These are phyloP conservation scores for Tridacna crocea DNA, from an alignment of 2,888 invertebrate genomes.

Conservation along the genomic window DNA sequence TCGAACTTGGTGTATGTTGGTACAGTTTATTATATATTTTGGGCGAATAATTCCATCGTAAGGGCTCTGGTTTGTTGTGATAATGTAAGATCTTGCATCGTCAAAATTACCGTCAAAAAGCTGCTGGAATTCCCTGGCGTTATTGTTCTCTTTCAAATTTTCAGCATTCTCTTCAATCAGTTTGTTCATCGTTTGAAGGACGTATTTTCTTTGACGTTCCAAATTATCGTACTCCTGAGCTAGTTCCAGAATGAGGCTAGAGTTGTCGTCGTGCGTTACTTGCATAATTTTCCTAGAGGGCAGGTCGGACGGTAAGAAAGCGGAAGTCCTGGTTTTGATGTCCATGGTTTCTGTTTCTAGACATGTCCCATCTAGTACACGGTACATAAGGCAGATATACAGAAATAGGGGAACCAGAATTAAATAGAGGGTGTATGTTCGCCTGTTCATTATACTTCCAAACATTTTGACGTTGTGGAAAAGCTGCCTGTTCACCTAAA, in stretches of 20 bases:
- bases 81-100: not conserved
- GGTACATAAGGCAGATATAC: constrained; percentile 57
- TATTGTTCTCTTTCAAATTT: not conserved
- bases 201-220: constrained; percentile 38
- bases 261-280: constrained; percentile 9
- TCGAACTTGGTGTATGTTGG: constrained; percentile 75
- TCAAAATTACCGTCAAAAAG: not conserved
- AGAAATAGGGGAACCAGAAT: constrained; percentile 49
- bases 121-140: constrained; percentile 2
- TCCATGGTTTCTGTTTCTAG: constrained; percentile 17
- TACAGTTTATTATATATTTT: constrained; percentile 74
- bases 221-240: constrained; percentile 46
- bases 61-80: not conserved
- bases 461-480: not conserved
- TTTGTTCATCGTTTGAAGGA: constrained; percentile 31
- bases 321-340: not conserved
- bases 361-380: constrained; percentile 53
- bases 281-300: constrained; percentile 55
- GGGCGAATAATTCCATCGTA: constrained; percentile 14
- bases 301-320: constrained; percentile 26
- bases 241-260: constrained; percentile 38
- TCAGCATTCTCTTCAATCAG: constrained; percentile 27
- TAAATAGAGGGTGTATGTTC: constrained; percentile 42
- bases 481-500: too few relatives aligned
- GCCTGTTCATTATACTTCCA: not conserved